Percentiles rank a stretch among this genome's conserved stretches.
phyloP scores from a whole-genome alignment of 2,113 vertebrate species.

The Erythrocercus mccallii region DNA sequence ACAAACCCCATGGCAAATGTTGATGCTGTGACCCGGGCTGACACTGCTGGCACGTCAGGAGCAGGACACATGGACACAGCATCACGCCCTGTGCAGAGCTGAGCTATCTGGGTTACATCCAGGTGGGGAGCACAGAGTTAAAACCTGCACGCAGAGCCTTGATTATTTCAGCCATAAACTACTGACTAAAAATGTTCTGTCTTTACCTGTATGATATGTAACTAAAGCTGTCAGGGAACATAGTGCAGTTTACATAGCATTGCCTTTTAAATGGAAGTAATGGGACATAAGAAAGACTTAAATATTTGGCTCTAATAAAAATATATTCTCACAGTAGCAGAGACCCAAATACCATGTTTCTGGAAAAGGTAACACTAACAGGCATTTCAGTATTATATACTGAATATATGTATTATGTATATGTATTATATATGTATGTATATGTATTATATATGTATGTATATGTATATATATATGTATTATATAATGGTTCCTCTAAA shows the following conservation, averaged over 20 bases:
- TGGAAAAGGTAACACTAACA: neutral
- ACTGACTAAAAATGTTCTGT: conserved; percentile 34
- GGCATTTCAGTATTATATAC: neutral
- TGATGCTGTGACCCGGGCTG: conserved; percentile 1
- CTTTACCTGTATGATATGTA: conserved; percentile 26
- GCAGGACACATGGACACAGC: neutral
- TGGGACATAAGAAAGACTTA: conserved; percentile 43
- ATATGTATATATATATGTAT: too few relatives aligned
- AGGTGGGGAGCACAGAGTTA: neutral
- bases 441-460: too few relatives aligned
- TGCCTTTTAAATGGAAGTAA: conserved; percentile 50
- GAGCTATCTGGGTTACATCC: neutral
- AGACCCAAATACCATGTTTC: neutral
- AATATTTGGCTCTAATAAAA: conserved; percentile 15
- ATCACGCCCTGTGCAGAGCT: neutral
- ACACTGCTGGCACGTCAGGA: neutral
- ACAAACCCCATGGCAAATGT: neutral
- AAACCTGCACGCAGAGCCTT: neutral
- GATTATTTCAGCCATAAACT: conserved; percentile 38
- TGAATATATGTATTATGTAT: too few relatives aligned
- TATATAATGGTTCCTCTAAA: neutral
- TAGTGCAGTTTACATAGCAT: conserved; percentile 38
- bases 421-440: too few relatives aligned
- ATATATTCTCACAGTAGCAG: neutral
- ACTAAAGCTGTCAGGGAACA: conserved; percentile 59